Evolutionary conservation across 92 coral and sea anemone species (phyloP), one percentile per base, ranked within the genome.

Genomic region (Porites rus): DNA sequence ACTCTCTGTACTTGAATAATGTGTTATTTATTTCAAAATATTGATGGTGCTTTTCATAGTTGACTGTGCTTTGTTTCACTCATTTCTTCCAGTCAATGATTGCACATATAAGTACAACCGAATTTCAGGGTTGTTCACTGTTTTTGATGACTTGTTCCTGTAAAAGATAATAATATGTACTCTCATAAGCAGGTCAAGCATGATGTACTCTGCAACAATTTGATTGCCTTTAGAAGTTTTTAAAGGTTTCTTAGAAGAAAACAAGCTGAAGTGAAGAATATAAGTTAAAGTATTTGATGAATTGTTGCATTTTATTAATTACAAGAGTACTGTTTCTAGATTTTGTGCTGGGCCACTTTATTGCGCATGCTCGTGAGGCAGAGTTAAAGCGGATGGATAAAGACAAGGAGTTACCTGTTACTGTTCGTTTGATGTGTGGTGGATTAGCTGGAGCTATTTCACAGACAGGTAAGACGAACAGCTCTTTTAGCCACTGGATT

Each of bases 391-490:
- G 88, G 24, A 84, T 91, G 58, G 91, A 90, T 56, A 93, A 90
- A 22, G 95, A 94, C 59, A 90, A 82, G 76, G 94, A 94, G 63
- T 51, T 94, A 43, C 98, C 98, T 3, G 86, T 94, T 1, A 64
- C 86, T 25, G 71, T 89, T 28, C 93, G 92, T 60, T 86, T 94
- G n/a, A 77, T 87, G 5, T 94, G 98, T 78, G 98, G 98, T 14
- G 95, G 94, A 51, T 72, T 92, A 10, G 95, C 98, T 10, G 98
- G 98, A 24, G 96, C 92, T 8, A 78, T 94, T 72, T 93, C 98
- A 3, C 98, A 94, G 67, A 90, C 98, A 88, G 86, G 98, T 94
- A 76, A 72, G 86, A n/a, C 46, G 46, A 38, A 38, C 5, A 38
- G 46, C 46, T 38, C 7, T 38, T 38, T 38, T 38, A 38, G 46